phyloP scores from a whole-genome alignment of 2,797 vertebrate genomes.

The Tapera naevia region DNA sequence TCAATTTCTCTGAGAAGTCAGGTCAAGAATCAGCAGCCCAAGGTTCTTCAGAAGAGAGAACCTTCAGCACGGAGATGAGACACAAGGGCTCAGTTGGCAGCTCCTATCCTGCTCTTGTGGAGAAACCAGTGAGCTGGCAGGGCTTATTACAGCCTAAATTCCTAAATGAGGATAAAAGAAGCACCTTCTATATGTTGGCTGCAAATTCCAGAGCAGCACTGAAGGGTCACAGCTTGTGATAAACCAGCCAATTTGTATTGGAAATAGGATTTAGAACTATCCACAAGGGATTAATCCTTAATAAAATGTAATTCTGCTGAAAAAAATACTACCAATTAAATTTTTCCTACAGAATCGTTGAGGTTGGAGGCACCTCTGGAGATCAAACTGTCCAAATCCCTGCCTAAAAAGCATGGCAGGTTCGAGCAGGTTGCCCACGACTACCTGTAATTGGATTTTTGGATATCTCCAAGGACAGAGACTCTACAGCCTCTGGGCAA shows the following conservation, averaged over 20 bases:
- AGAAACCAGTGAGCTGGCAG: neutral
- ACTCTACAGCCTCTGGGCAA: neutral
- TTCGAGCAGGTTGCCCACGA: neutral
- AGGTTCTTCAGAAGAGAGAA: neutral
- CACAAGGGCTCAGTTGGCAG: neutral
- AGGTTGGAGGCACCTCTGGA: neutral
- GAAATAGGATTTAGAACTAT: neutral
- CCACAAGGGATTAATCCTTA: neutral
- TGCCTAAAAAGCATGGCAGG: neutral
- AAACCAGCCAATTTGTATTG: neutral
- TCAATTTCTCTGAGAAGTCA: neutral
- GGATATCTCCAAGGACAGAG: neutral
- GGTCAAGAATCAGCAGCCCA: neutral
- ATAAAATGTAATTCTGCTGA: neutral
- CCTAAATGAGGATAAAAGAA: neutral
- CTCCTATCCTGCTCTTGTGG: neutral
- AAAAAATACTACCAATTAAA: neutral
- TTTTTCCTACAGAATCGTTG: neutral
- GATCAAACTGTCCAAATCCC: neutral
- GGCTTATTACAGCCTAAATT: fast-evolving
- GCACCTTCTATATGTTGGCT: neutral
- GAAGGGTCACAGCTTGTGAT: neutral
- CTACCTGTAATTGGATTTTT: neutral
- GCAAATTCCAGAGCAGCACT: neutral
- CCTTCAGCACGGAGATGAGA: neutral